These are phyloP conservation scores for Madoqua kirkii DNA, from an alignment of 2,113 vertebrate species.

Conservation along the genomic window DNA sequence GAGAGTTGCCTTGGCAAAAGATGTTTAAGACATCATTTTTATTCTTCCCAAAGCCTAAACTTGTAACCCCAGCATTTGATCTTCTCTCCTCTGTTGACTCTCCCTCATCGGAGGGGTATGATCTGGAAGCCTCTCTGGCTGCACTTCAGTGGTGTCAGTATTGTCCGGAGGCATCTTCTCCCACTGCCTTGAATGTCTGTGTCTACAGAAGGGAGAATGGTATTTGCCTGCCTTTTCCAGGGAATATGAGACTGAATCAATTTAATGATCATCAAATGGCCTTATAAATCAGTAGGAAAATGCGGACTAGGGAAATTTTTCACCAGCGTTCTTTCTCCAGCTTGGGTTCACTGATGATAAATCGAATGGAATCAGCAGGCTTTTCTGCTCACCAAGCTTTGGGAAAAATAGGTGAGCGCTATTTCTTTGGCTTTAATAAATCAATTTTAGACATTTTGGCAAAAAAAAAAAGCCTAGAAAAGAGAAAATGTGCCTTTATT, in stretches of 20 bases:
- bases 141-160: not conserved
- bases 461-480: not conserved
- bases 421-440: slow-evolving; percentile 23
- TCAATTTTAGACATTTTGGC: slow-evolving; percentile 34
- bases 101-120: not conserved
- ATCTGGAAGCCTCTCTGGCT: not conserved
- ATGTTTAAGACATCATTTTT: not conserved
- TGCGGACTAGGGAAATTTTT: slow-evolving; percentile 35
- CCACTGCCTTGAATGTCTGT: not conserved
- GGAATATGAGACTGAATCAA: not conserved
- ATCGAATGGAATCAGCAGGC: slow-evolving; percentile 45
- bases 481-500: not conserved
- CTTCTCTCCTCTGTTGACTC: not conserved
- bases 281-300: slow-evolving; percentile 58
- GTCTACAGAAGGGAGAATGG: not conserved
- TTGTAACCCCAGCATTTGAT: not conserved
- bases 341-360: slow-evolving; percentile 33
- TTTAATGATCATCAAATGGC: slow-evolving; percentile 42
- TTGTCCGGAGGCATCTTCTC: not conserved
- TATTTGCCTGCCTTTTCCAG: not conserved
- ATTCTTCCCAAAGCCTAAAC: not conserved
- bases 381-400: slow-evolving; percentile 57
- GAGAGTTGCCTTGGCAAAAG: not conserved
- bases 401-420: slow-evolving; percentile 28
- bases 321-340: not conserved